Evolutionary conservation across 2,797 vertebrate species (phyloP).

Genomic region (Gephyroberyx darwinii): DNA sequence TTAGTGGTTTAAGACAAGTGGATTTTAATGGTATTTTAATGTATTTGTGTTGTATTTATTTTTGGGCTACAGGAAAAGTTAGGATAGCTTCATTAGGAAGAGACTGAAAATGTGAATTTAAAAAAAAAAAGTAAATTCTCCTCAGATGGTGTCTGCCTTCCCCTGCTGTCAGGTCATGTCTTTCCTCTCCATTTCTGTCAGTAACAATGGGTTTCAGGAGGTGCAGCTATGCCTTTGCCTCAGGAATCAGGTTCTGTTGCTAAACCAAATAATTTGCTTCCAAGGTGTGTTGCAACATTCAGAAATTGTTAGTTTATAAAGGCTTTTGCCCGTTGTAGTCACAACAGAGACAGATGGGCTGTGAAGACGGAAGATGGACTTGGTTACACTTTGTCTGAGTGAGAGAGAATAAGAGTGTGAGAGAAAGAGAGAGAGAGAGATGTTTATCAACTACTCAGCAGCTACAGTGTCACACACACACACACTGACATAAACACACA

Average conservation of each 20-base stretch:
- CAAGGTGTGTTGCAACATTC: constrained; percentile 44
- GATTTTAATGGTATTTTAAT: not conserved
- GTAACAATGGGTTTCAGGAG: too few relatives aligned
- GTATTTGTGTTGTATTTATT: not conserved
- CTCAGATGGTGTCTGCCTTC: constrained; percentile 9
- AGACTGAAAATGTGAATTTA: not conserved
- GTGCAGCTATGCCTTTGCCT: not conserved
- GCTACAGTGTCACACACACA: constrained; percentile 6
- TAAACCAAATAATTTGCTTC: constrained; percentile 10
- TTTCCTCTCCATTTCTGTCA: not conserved
- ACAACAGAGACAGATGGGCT: constrained; percentile 64
- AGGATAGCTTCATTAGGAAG: not conserved
- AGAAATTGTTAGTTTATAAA: constrained; percentile 41
- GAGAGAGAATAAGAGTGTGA: not conserved
- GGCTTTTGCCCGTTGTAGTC: constrained; percentile 60
- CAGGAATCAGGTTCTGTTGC: constrained; percentile 27
- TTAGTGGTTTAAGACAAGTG: too few relatives aligned
- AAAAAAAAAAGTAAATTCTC: not conserved
- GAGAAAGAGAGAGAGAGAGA: constrained; percentile 39
- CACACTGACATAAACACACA: constrained; percentile 15
- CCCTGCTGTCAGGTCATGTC: constrained; percentile 9
- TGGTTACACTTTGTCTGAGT: constrained; percentile 54
- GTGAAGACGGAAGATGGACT: constrained; percentile 55
- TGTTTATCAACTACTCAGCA: constrained; percentile 65
- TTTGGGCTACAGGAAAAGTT: not conserved